A percentile compares a stretch with the other conserved stretches of the same genome.
Evolutionary conservation across 1,140 invertebrate species (phyloP).

Genomic region (Wiebesia pumilae): DNA sequence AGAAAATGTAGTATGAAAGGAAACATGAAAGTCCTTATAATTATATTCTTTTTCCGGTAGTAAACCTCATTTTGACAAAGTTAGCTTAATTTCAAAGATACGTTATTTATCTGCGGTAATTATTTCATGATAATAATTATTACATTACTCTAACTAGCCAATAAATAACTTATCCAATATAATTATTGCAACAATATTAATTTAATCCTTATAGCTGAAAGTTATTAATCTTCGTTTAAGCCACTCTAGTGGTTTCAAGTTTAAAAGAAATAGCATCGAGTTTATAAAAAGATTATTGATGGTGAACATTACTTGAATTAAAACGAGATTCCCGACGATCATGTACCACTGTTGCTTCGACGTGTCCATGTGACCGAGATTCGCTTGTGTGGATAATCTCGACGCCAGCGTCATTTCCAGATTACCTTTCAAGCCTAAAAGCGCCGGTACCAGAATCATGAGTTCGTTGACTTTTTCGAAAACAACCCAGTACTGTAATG

Average conservation of each 20-base stretch:
- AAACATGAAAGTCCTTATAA: too few species aligned
- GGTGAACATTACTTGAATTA: conserved; percentile 81
- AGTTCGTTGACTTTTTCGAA: conserved; percentile 91
- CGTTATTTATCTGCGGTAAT: too few species aligned
- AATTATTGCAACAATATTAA: too few species aligned
- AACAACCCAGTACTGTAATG: conserved; percentile 88
- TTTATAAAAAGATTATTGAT: neutral
- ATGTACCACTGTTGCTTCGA: conserved; percentile 82
- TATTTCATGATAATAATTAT: too few species aligned
- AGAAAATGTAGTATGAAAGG: too few species aligned
- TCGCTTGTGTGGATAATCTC: conserved; percentile 92
- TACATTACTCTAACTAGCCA: too few species aligned
- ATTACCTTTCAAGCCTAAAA: conserved; percentile 97
- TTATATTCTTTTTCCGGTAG: too few species aligned
- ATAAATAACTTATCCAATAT: too few species aligned
- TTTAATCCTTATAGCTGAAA: too few species aligned
- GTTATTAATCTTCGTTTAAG: neutral
- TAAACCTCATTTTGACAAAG: too few species aligned
- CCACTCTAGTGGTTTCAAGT: neutral
- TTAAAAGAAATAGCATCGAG: neutral
- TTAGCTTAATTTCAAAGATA: too few species aligned
- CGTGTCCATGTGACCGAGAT: conserved; percentile 88
- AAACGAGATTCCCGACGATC: conserved; percentile 90
- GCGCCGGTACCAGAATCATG: conserved; percentile 94
- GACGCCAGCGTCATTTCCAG: conserved; percentile 98